These are phyloP conservation scores for Porites lobata DNA, from an alignment of 92 coral and sea anemone genomes.

Conservation along the genomic window DNA sequence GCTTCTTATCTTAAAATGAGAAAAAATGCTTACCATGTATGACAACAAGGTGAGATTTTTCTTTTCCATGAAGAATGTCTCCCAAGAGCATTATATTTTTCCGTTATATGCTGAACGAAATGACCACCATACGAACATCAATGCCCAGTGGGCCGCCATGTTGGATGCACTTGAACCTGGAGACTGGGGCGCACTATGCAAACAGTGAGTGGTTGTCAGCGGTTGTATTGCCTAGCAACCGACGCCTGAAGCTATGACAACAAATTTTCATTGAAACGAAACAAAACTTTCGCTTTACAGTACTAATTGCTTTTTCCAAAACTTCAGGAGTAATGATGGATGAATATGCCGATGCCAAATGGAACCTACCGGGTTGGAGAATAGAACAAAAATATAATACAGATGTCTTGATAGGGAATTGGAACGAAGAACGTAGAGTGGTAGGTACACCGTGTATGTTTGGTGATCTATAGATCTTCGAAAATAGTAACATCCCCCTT, in stretches of 20 bases:
- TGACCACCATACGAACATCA: no score
- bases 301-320: constrained; percentile 35
- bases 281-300: constrained; percentile 52
- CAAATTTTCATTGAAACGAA: constrained; percentile 50
- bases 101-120: not conserved
- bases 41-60: constrained; percentile 76
- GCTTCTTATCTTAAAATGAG: not conserved
- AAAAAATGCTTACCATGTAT: constrained; percentile 75
- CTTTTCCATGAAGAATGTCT: constrained; percentile 83
- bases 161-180: constrained; percentile 12
- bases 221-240: constrained; percentile 70
- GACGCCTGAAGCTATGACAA: constrained; percentile 56
- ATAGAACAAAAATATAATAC: constrained; percentile 89
- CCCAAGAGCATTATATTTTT: constrained; percentile 70
- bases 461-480: not conserved
- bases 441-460: constrained; percentile 40
- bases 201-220: constrained; percentile 1
- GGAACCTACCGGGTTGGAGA: constrained; percentile 97
- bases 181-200: constrained; percentile 22
- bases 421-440: constrained; percentile 95
- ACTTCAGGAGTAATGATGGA: constrained; percentile 61
- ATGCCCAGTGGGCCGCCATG: constrained; percentile 43
- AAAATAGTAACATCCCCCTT: not conserved
- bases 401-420: constrained; percentile 94
- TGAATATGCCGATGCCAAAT: constrained; percentile 75